A percentile compares a stretch with the other conserved stretches of the same genome.
These are phyloP conservation scores for Brachylomia viminalis DNA, from an alignment of 2,888 invertebrate genomes.

Conservation along the genomic window DNA sequence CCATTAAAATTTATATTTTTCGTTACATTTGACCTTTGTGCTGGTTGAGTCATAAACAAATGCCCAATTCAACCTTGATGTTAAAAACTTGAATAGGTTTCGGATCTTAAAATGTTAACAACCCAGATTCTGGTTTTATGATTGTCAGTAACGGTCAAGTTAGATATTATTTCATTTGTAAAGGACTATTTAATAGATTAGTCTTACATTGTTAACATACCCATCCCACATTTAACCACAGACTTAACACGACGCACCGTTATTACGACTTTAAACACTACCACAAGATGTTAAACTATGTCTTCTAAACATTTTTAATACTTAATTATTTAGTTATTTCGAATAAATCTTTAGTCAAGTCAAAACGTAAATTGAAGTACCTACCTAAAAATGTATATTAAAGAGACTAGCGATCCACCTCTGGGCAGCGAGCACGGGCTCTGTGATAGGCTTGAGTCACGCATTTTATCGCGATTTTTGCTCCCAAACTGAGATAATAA, in stretches of 20 bases:
- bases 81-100: slow-evolving; percentile 44
- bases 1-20: slow-evolving; percentile 42
- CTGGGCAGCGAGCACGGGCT: too few relatives aligned
- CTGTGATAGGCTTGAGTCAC: too few relatives aligned
- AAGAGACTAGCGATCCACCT: background rate
- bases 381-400: background rate
- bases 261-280: background rate
- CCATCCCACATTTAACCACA: background rate
- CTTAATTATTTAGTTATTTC: background rate
- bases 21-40: slow-evolving; percentile 44
- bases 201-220: background rate
- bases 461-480: too few relatives aligned
- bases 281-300: background rate
- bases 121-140: slow-evolving; percentile 9
- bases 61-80: slow-evolving; percentile 46
- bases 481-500: too few relatives aligned
- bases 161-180: slow-evolving; percentile 24
- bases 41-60: slow-evolving; percentile 48
- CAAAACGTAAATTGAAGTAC: background rate
- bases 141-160: slow-evolving; percentile 21
- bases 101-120: slow-evolving; percentile 44
- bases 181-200: background rate
- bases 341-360: background rate
- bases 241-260: background rate
- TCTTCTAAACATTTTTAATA: background rate